Evolutionary conservation across 2,888 invertebrate species (phyloP), one percentile per base, ranked within the genome.

Genomic region (Prosapia bicincta): DNA sequence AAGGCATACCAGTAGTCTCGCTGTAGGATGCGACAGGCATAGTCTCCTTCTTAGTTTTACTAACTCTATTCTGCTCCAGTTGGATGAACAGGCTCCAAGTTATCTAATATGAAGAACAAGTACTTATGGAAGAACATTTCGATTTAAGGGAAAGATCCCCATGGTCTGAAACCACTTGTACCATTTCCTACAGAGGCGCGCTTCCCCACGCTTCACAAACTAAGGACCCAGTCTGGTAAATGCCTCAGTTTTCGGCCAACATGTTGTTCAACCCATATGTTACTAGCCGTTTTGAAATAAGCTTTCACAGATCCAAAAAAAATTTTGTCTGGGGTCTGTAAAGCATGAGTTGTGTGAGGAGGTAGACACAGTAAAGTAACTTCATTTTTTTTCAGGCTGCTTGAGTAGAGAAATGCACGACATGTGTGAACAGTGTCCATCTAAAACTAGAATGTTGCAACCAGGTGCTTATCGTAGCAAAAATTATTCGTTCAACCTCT

Each of bases 171-270:
- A n/a, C n/a, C n/a, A n/a, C n/a, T n/a, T n/a, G n/a, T n/a, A n/a
- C n/a, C n/a, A n/a, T n/a, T n/a, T n/a, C n/a, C n/a, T n/a, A n/a
- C n/a, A n/a, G n/a, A n/a, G n/a, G n/a, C n/a, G n/a, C n/a, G n/a
- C n/a, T n/a, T n/a, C n/a, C n/a, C 72, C 66, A 72, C 9, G 72
- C 72, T 20, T 66, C 20, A 23, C 66, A 72, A 9, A 66, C 66
- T 3, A 72, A 20, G 1, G 26, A 20, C n/a, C 72, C 72, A 3
- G 25, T 15, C 25, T 72, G 72, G 66, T 72, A 72, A 2, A n/a
- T 26, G 26, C 9, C 26, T 69, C 15, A 69, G n/a, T 28, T 26
- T 69, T n/a, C 69, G 3, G 9, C 69, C 69, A 26, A 26, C 7
- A n/a, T 69, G 3, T 10, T 26, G 26, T 10, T 26, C 15, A 9